phyloP scores from a whole-genome alignment of 1,140 invertebrate genomes.

The Sesamia nonagrioides region DNA sequence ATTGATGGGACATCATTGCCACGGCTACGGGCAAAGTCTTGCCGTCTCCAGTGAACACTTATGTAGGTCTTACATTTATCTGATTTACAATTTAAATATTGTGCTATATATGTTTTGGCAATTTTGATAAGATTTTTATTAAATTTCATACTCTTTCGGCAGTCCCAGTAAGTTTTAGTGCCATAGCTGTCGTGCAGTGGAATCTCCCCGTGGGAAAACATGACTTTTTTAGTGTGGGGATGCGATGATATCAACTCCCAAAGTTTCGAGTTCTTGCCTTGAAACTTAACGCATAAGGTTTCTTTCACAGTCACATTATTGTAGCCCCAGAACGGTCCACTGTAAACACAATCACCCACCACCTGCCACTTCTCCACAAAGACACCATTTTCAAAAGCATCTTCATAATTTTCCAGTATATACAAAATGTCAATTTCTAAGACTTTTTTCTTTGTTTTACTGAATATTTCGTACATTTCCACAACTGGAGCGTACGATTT shows the following conservation, averaged over 20 bases:
- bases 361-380: constrained; percentile 95
- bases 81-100: constrained; percentile 90
- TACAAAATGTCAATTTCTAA: constrained; percentile 92
- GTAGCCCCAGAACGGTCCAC: constrained; percentile 85
- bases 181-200: constrained; percentile 96
- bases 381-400: constrained; percentile 93
- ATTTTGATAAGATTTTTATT: constrained; percentile 90
- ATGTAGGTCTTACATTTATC: constrained; percentile 93
- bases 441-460: constrained; percentile 68
- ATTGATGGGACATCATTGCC: constrained; percentile 91
- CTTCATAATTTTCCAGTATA: constrained; percentile 94
- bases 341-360: constrained; percentile 83
- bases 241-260: constrained; percentile 85
- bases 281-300: constrained; percentile 94
- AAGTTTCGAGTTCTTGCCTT: constrained; percentile 92
- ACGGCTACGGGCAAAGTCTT: constrained; percentile 93
- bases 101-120: constrained; percentile 91
- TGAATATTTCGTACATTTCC: constrained; percentile 95
- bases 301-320: constrained; percentile 90
- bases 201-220: constrained; percentile 96
- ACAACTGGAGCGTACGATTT: constrained; percentile 94
- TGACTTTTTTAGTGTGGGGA: constrained; percentile 87
- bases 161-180: constrained; percentile 94
- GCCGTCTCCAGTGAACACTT: constrained; percentile 92
- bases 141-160: constrained; percentile 97